phyloP scores from a whole-genome alignment of 2,113 vertebrate species.

The Stictonetta naevosa region DNA sequence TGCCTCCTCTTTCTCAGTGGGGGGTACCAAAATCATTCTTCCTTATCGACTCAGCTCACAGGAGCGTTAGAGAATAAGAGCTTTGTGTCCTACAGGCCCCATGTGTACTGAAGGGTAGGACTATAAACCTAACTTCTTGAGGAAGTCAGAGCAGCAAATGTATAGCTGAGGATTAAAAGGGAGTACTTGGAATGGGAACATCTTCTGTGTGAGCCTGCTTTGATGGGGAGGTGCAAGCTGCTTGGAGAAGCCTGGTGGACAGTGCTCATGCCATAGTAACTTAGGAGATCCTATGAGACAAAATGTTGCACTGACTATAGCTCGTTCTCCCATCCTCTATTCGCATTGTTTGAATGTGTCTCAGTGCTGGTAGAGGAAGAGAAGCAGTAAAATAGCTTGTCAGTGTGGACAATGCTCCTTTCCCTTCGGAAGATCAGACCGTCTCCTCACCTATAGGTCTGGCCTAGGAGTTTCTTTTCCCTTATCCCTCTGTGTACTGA shows the following conservation, averaged over 20 bases:
- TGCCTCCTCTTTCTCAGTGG: neutral
- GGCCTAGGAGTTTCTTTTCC: neutral
- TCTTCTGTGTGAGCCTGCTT: neutral
- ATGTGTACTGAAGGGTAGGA: neutral
- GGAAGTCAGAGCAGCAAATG: neutral
- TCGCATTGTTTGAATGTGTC: neutral
- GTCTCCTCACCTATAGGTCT: neutral
- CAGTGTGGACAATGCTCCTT: neutral
- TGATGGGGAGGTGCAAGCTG: neutral
- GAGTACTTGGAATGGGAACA: neutral
- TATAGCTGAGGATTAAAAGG: neutral
- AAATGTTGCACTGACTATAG: neutral
- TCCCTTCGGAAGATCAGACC: neutral
- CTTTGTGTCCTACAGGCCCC: neutral
- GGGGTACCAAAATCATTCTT: neutral
- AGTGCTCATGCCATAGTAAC: neutral
- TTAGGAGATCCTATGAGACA: neutral
- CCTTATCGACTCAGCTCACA: neutral
- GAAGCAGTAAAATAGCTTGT: neutral
- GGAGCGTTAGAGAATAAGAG: neutral
- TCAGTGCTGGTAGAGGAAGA: neutral
- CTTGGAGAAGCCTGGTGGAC: neutral
- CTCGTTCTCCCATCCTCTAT: neutral
- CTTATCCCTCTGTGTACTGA: neutral
- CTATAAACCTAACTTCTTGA: neutral